These are phyloP conservation scores for Poecilia latipinna DNA, from an alignment of 2,113 vertebrate genomes.

Conservation along the genomic window DNA sequence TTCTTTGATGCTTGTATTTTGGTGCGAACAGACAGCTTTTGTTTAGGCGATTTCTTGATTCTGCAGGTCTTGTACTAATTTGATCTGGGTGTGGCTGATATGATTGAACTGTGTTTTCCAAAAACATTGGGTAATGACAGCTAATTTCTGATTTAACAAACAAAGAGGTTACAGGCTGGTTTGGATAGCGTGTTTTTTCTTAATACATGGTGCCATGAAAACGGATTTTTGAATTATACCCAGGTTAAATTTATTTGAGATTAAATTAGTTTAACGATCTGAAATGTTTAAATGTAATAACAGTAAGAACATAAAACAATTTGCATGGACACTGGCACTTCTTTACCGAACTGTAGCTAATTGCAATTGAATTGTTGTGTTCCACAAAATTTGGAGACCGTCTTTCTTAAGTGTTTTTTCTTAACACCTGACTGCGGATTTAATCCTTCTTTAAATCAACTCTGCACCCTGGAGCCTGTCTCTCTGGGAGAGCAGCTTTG, in stretches of 20 bases:
- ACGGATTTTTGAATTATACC: no score
- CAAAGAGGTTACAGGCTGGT: background rate
- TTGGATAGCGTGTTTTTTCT: background rate
- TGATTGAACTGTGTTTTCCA: background rate
- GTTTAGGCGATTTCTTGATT: background rate
- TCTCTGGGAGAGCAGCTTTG: constrained; percentile 48
- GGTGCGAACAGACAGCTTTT: background rate
- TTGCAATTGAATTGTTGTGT: no score
- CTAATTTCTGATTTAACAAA: background rate
- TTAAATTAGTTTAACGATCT: no score
- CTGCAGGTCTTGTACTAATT: no score
- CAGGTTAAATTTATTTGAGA: no score
- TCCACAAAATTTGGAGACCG: background rate
- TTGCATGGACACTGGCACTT: no score
- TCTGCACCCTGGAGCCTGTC: constrained; percentile 8
- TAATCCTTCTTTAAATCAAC: constrained; percentile 48
- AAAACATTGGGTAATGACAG: background rate
- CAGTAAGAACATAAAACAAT: no score
- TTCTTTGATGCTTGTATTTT: background rate
- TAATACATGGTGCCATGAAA: background rate
- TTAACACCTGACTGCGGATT: constrained; percentile 40
- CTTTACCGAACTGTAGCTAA: no score
- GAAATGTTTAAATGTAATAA: no score
- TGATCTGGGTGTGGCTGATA: background rate
- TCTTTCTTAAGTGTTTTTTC: constrained; percentile 36